Conservation (phyloP, 2,113 vertebrate genomes). For the Tor tambroides region DNA sequence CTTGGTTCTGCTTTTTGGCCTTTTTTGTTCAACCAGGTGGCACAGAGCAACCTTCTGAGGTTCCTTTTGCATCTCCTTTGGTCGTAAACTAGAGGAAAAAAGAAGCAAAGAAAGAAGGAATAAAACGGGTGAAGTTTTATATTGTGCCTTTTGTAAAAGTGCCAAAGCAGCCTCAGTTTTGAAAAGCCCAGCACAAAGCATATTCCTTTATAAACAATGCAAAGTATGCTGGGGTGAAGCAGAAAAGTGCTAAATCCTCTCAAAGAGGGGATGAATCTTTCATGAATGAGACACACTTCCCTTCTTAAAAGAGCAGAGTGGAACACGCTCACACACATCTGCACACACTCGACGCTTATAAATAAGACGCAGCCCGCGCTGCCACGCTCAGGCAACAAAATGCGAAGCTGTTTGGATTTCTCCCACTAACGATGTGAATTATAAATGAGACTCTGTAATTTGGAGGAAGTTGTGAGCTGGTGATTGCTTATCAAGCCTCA, state of each 20-base stretch:
- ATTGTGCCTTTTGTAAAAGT: conserved; percentile 32
- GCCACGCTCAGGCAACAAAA: conserved; percentile 47
- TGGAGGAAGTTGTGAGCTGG: conserved; percentile 21
- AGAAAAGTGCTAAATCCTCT: conserved; percentile 61
- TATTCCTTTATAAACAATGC: conserved; percentile 50
- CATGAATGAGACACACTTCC: conserved; percentile 50
- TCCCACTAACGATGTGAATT: conserved; percentile 47
- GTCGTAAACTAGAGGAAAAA: background rate
- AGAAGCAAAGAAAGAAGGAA: background rate
- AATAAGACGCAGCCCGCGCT: conserved; percentile 54
- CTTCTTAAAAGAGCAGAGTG: conserved; percentile 41
- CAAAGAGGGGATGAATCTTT: conserved; percentile 56
- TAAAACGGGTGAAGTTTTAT: background rate
- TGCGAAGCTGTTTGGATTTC: conserved; percentile 46
- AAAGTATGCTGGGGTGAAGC: conserved; percentile 49
- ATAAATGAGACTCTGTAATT: conserved; percentile 31
- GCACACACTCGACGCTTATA: background rate
- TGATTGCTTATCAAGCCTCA: conserved; percentile 1
- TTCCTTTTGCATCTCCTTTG: background rate
- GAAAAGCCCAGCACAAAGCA: conserved; percentile 19
- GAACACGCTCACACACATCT: background rate
- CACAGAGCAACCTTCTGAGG: background rate
- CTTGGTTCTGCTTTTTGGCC: conserved; percentile 20
- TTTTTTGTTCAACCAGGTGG: background rate
- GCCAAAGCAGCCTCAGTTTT: conserved; percentile 39